Conservation (phyloP, 2,797 vertebrate species). For the Sternotherus odoratus region DNA sequence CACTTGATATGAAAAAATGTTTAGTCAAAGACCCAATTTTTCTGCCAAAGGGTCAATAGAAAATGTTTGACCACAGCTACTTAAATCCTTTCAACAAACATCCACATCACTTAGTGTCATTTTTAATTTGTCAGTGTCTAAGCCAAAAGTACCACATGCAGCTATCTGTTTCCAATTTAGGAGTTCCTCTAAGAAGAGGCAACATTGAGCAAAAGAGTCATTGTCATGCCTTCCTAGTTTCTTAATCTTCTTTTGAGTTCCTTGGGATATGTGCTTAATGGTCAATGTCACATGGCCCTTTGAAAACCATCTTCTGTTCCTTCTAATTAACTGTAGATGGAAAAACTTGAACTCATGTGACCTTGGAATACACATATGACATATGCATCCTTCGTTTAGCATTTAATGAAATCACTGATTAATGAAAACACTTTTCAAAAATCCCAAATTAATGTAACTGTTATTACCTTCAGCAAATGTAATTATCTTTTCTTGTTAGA, state of each 20-base stretch:
- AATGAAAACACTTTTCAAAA: background rate
- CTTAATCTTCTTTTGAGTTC: background rate
- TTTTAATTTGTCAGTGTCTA: background rate
- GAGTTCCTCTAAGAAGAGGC: background rate
- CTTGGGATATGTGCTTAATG: background rate
- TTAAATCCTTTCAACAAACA: background rate
- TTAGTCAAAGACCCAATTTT: background rate
- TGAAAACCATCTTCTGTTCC: conserved; percentile 33
- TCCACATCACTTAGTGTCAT: background rate
- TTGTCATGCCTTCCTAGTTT: background rate
- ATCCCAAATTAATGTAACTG: background rate
- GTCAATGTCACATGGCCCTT: background rate
- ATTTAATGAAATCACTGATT: background rate
- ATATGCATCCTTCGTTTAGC: background rate
- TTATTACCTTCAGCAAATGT: background rate
- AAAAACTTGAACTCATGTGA: background rate
- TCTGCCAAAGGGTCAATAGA: background rate
- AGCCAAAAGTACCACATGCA: background rate
- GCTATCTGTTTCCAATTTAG: background rate
- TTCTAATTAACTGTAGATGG: background rate
- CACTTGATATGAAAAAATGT: accelerated
- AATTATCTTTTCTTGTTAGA: background rate
- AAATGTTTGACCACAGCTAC: background rate
- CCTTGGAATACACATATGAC: background rate
- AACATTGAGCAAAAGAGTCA: background rate